A percentile compares a stretch with the other conserved stretches of the same genome.
Conservation (phyloP, 1,140 invertebrate species). For the Pogonus chalceus region DNA sequence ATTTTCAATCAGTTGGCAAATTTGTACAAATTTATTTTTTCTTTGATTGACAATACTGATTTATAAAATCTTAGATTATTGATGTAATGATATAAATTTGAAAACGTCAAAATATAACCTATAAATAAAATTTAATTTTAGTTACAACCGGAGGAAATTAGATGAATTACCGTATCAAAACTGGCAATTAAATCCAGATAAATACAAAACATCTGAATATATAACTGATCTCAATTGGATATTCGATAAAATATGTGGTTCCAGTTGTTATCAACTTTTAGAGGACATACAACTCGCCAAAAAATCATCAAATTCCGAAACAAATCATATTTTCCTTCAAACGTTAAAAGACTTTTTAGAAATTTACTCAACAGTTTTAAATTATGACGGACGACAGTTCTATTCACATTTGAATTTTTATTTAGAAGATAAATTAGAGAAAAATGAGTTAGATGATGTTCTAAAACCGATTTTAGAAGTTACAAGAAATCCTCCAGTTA, state of each 20-base stretch:
- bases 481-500: conserved; percentile 39
- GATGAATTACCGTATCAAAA: conserved; percentile 72
- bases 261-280: conserved; percentile 51
- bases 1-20: too few species aligned
- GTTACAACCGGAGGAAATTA: conserved; percentile 68
- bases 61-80: too few species aligned
- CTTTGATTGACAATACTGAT: neutral
- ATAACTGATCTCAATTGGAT: conserved; percentile 62
- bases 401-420: conserved; percentile 55
- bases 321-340: conserved; percentile 47
- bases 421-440: conserved; percentile 38
- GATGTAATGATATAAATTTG: neutral
- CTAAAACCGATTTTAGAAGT: conserved; percentile 36
- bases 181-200: conserved; percentile 27
- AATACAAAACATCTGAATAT: conserved; percentile 31
- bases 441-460: conserved; percentile 19
- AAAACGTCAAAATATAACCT: conserved; percentile 8
- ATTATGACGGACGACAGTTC: conserved; percentile 65
- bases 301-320: conserved; percentile 22
- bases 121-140: conserved; percentile 28
- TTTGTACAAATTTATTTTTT: conserved; percentile 2
- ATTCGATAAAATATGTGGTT: conserved; percentile 60
- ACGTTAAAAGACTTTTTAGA: conserved; percentile 55
- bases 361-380: conserved; percentile 51
- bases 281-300: conserved; percentile 51